Evolutionary conservation across 2,113 vertebrate species (phyloP).

Genomic region (Etheostoma cragini): DNA sequence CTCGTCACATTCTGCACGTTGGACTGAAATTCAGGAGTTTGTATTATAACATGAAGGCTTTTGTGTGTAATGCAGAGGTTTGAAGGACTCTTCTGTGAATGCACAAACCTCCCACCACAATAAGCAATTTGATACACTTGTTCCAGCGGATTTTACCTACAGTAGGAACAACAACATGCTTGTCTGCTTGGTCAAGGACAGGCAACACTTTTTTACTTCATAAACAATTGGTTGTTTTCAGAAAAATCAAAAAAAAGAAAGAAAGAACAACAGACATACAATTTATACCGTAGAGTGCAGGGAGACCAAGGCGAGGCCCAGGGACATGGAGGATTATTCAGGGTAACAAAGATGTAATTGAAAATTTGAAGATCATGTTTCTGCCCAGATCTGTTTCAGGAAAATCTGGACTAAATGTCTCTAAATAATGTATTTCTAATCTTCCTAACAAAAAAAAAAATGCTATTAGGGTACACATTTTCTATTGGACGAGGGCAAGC

Average conservation of each 20-base stretch:
- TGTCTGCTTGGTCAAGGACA: conserved; percentile 25
- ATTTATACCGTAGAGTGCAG: not conserved
- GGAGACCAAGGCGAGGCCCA: not conserved
- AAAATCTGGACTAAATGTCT: conserved; percentile 47
- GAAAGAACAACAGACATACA: not conserved
- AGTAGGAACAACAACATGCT: conserved; percentile 13
- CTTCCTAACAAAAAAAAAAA: conserved; percentile 24
- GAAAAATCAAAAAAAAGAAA: not conserved
- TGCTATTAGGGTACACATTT: not conserved
- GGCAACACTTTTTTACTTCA: conserved; percentile 20
- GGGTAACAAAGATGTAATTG: conserved; percentile 54
- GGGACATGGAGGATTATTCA: conserved; percentile 46
- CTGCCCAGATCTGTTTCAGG: conserved; percentile 45
- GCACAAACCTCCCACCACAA: conserved; percentile 44
- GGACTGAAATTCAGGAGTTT: conserved; percentile 32
- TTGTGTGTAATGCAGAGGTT: conserved; percentile 23
- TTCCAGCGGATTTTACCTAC: conserved; percentile 26
- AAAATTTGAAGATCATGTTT: conserved; percentile 62
- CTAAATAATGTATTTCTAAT: conserved; percentile 64
- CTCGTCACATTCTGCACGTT: conserved; percentile 36
- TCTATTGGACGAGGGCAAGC: conserved; percentile 6
- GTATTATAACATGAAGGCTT: conserved; percentile 23
- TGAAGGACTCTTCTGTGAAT: conserved; percentile 44
- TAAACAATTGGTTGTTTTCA: conserved; percentile 30
- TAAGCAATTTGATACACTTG: conserved; percentile 48